Conservation (phyloP, 2,888 invertebrate species). For the Leucoma salicis region DNA sequence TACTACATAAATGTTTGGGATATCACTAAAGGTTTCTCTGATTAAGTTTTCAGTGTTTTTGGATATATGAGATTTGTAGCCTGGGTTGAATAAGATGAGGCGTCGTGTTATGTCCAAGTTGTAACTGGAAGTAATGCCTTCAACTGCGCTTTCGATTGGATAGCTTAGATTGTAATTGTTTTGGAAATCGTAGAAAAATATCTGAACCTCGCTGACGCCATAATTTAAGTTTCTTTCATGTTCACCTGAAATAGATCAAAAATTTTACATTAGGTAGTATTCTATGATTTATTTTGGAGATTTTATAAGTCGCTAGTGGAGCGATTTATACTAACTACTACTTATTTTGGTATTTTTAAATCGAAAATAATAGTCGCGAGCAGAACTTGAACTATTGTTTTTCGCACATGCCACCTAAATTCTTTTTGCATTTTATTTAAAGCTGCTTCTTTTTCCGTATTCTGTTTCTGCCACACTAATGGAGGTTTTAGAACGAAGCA, state of each 20-base stretch:
- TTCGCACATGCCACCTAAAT: too few relatives aligned
- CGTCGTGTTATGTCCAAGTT: slow-evolving; percentile 59
- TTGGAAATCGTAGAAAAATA: slow-evolving; percentile 71
- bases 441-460: too few relatives aligned
- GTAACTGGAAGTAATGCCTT: slow-evolving; percentile 50
- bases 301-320: too few relatives aligned
- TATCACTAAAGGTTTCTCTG: slow-evolving; percentile 58
- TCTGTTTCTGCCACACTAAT: too few relatives aligned
- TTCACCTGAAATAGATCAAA: slow-evolving; percentile 52
- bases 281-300: neutral
- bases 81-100: slow-evolving; percentile 70
- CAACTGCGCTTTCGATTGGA: slow-evolving; percentile 52
- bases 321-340: too few relatives aligned
- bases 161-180: slow-evolving; percentile 61
- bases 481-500: too few relatives aligned
- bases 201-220: slow-evolving; percentile 55
- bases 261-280: neutral
- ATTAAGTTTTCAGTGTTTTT: slow-evolving; percentile 62
- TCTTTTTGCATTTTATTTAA: too few relatives aligned
- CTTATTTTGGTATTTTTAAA: too few relatives aligned
- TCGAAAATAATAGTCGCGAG: too few relatives aligned
- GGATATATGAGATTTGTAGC: slow-evolving; percentile 68
- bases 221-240: slow-evolving; percentile 55
- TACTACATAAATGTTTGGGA: slow-evolving; percentile 61
- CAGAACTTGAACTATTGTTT: too few relatives aligned